These are phyloP conservation scores for Pygathrix nemaeus DNA, from an alignment of 2,113 vertebrate genomes.

Conservation along the genomic window DNA sequence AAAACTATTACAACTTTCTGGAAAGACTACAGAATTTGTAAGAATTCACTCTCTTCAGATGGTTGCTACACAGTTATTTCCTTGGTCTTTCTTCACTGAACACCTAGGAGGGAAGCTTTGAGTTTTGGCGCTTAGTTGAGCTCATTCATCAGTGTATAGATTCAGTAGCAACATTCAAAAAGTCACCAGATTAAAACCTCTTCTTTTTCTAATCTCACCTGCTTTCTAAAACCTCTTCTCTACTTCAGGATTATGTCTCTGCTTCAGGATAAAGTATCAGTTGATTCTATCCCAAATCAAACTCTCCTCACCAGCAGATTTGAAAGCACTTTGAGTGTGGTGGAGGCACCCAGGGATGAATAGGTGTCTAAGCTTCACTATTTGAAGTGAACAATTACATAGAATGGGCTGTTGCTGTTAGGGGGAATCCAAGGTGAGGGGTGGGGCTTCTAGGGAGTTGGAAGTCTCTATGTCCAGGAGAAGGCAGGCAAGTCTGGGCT, in stretches of 20 bases:
- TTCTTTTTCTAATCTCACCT: not conserved
- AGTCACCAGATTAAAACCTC: not conserved
- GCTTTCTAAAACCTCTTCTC: not conserved
- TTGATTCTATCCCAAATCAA: not conserved
- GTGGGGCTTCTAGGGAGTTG: not conserved
- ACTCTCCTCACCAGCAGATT: not conserved
- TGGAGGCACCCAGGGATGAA: too few relatives aligned
- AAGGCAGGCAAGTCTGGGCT: not conserved
- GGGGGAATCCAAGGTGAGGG: not conserved
- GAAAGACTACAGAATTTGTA: not conserved
- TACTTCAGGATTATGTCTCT: not conserved
- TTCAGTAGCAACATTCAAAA: not conserved
- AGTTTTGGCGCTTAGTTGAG: not conserved
- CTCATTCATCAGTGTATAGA: not conserved
- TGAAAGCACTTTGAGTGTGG: not conserved
- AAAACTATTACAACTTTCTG: not conserved
- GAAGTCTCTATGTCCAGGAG: not conserved
- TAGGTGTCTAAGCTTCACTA: not conserved
- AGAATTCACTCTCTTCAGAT: not conserved
- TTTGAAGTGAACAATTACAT: not conserved
- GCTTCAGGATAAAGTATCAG: not conserved
- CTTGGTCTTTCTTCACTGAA: not conserved
- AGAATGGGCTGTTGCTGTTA: not conserved
- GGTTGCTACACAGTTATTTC: not conserved
- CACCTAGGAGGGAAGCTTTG: not conserved